Conservation (phyloP, 2,797 vertebrate species). For the Gadopsis bispinosus region DNA sequence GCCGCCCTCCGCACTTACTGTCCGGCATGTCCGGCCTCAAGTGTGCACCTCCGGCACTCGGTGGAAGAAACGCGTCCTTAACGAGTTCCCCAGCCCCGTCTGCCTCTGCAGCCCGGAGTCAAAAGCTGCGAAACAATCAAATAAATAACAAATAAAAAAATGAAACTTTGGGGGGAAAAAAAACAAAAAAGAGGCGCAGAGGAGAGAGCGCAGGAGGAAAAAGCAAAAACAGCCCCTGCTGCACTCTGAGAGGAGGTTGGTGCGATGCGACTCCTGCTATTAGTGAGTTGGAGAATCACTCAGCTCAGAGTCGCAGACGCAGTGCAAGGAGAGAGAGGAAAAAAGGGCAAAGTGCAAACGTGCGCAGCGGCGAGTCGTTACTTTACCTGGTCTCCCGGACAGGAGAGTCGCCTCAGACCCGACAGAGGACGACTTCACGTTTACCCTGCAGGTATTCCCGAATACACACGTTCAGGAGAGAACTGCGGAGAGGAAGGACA, state of each 20-base stretch:
- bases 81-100: slow-evolving; percentile 46
- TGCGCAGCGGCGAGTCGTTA: slow-evolving; percentile 32
- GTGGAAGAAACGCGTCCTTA: slow-evolving; percentile 25
- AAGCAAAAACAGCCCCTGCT: slow-evolving; percentile 38
- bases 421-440: slow-evolving; percentile 62
- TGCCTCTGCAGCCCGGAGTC: slow-evolving; percentile 71
- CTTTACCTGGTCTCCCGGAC: slow-evolving; percentile 78
- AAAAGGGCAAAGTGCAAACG: slow-evolving; percentile 25
- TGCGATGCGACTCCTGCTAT: not conserved
- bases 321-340: not conserved
- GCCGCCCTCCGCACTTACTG: slow-evolving; percentile 85
- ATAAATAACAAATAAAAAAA: not conserved
- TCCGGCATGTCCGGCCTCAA: slow-evolving; percentile 72
- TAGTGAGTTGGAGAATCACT: slow-evolving; percentile 11
- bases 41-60: slow-evolving; percentile 62
- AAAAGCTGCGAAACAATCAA: slow-evolving; percentile 76
- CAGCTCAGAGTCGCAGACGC: slow-evolving; percentile 1
- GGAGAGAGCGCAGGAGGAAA: slow-evolving; percentile 38
- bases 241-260: not conserved
- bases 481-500: slow-evolving; percentile 54
- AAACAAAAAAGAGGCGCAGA: slow-evolving; percentile 24
- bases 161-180: not conserved
- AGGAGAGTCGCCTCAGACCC: slow-evolving; percentile 78
- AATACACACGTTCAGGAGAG: slow-evolving; percentile 63
- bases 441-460: slow-evolving; percentile 66